Base-by-base conservation (phyloP, 2,888 invertebrate genomes). In the Dasysyrphus tricinctus region DNA sequence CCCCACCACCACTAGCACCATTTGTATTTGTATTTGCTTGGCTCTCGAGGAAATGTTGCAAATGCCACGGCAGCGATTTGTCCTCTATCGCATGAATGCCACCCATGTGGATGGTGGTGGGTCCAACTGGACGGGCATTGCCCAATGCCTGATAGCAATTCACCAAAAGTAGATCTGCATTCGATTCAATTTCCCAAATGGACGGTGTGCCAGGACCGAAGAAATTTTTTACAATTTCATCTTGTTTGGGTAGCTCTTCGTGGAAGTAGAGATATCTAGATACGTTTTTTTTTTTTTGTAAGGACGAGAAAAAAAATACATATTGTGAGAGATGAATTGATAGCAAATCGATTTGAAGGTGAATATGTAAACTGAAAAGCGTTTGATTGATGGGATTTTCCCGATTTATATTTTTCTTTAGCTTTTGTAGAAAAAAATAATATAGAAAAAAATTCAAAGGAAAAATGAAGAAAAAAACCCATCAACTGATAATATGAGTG, bases 231-330 rank as follows among this genome's bases (percentile, higher is more conserved):
- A 89, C 89, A n/a, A 90, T 88, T 82, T 89, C 88, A 88, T 90
- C 87, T 80, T 89, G 90, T 65, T 88, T 78, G 51, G 90, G 90
- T 65, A 90, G 84, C 74, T 90, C 90, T 49, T 89, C 89, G 56
- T 79, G 81, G 73, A 88, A 89, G 67, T 90, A 90, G 5, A 89
- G 79, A 80, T 89, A 89, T 88, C 89, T 89, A 29, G 12, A 24
- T 54, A 24, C 7, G n/a, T 16, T 0, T 6, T 54, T 54, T 32
- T 51, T 51, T 24, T 51, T 51, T 51, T 29, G 11, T 51, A 49
- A 57, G 14, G 54, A 51, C 32, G 44, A 49, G 24, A 69, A 24
- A 37, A 16, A 69, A 37, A 69, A 51, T 5, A 69, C 29, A 54
- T 42, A 42, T 61, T 61, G 61, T 42, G 29, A 56, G 70, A 76